These are phyloP conservation scores for Drosophila ambigua DNA, from an alignment of 1,140 invertebrate genomes.

Conservation along the genomic window DNA sequence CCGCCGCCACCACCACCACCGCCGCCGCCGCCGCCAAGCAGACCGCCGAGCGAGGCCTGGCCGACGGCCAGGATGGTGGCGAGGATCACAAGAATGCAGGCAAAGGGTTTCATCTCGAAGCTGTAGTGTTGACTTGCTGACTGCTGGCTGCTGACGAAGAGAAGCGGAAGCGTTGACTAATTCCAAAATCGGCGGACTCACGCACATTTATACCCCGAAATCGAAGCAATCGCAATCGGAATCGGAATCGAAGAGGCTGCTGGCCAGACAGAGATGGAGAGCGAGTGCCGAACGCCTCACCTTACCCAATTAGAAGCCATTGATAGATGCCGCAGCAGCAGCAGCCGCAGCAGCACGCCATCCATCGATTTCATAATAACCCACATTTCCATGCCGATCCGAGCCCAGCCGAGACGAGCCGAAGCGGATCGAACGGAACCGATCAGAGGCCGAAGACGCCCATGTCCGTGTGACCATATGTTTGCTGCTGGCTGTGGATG, in stretches of 20 bases:
- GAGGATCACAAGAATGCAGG: conserved; percentile 71
- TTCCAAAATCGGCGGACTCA: conserved; percentile 26
- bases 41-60: conserved; percentile 56
- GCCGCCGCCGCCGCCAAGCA: conserved; percentile 65
- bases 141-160: conserved; percentile 58
- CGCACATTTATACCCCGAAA: conserved; percentile 63
- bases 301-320: conserved; percentile 56
- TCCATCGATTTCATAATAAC: conserved; percentile 65
- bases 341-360: conserved; percentile 4
- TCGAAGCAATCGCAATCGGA: conserved; percentile 25
- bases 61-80: conserved; percentile 58
- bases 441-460: too few relatives aligned
- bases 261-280: conserved; percentile 15
- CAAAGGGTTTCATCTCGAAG: conserved; percentile 69
- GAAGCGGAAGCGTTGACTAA: conserved; percentile 68
- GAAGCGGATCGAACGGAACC: neutral
- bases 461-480: neutral
- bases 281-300: neutral
- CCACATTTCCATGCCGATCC: conserved; percentile 52
- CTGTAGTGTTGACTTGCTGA: conserved; percentile 14
- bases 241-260: neutral
- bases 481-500: conserved; percentile 1
- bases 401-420: neutral
- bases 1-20: conserved; percentile 58
- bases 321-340: conserved; percentile 17